Evolutionary conservation across 2,113 vertebrate genomes (phyloP).

Genomic region (Amphilophus citrinellus): DNA sequence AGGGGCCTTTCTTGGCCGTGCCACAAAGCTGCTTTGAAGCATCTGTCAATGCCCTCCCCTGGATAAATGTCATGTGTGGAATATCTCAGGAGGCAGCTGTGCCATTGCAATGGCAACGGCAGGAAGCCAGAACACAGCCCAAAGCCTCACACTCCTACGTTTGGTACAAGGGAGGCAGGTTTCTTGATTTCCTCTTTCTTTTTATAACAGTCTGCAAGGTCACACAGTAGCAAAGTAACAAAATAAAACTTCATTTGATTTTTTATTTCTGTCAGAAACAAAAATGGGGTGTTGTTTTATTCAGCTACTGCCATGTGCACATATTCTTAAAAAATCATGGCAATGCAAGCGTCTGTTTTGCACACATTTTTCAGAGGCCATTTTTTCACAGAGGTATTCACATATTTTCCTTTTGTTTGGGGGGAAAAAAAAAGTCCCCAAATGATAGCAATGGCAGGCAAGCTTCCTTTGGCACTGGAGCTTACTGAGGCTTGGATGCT

Average conservation of each 20-base stretch:
- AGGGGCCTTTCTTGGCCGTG: slow-evolving; percentile 77
- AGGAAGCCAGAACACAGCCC: slow-evolving; percentile 76
- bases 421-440: neutral
- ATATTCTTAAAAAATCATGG: neutral
- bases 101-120: slow-evolving; percentile 60
- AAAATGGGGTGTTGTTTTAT: neutral
- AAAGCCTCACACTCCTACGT: slow-evolving; percentile 62
- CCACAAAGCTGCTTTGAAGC: slow-evolving; percentile 83
- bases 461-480: neutral
- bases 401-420: slow-evolving; percentile 27
- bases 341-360: neutral
- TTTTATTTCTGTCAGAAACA: neutral
- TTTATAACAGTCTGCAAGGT: slow-evolving; percentile 47
- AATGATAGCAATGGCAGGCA: slow-evolving; percentile 23
- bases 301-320: slow-evolving; percentile 8
- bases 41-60: slow-evolving; percentile 81
- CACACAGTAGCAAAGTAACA: slow-evolving; percentile 40
- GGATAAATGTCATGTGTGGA: slow-evolving; percentile 84
- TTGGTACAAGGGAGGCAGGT: slow-evolving; percentile 26
- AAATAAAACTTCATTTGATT: neutral
- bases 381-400: slow-evolving; percentile 16
- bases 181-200: slow-evolving; percentile 27
- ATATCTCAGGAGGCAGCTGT: slow-evolving; percentile 83
- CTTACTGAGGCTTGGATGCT: slow-evolving; percentile 11
- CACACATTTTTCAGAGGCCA: neutral